Conservation (phyloP, 1,140 invertebrate genomes). For the Drosophila truncata region DNA sequence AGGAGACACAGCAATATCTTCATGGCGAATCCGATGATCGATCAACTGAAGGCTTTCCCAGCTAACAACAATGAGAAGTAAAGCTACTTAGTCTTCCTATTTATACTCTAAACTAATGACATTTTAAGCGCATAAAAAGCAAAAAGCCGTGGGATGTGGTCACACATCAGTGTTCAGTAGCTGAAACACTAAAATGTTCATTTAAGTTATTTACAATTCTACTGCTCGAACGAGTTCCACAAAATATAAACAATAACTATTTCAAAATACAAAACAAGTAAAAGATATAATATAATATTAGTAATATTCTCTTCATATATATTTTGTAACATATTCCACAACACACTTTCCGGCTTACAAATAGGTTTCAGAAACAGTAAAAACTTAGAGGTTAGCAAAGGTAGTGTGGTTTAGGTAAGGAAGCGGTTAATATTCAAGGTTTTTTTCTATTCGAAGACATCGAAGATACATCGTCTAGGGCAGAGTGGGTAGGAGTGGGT, state of each 20-base stretch:
- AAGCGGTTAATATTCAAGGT: constrained; percentile 36
- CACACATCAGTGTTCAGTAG: background rate
- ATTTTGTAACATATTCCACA: constrained; percentile 69
- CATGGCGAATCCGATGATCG: background rate
- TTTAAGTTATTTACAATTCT: no score
- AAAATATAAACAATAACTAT: no score
- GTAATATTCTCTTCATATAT: constrained; percentile 50
- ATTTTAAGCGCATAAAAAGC: background rate
- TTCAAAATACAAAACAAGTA: no score
- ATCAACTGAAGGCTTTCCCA: background rate
- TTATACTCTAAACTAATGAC: background rate
- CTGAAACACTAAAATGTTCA: no score
- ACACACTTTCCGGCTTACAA: constrained; percentile 64
- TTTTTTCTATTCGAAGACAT: no score
- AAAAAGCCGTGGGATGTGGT: background rate
- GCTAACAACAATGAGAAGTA: background rate
- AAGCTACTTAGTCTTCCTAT: background rate
- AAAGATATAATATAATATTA: constrained; percentile 9
- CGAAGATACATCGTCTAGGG: constrained; percentile 62
- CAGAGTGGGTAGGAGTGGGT: constrained; percentile 40
- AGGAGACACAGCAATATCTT: background rate
- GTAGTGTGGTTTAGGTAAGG: constrained; percentile 51
- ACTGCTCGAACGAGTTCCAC: no score
- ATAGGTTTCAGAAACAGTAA: constrained; percentile 56
- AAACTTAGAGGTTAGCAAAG: constrained; percentile 69